phyloP scores from a whole-genome alignment of 2,797 vertebrate species.

The Pygocentrus nattereri region DNA sequence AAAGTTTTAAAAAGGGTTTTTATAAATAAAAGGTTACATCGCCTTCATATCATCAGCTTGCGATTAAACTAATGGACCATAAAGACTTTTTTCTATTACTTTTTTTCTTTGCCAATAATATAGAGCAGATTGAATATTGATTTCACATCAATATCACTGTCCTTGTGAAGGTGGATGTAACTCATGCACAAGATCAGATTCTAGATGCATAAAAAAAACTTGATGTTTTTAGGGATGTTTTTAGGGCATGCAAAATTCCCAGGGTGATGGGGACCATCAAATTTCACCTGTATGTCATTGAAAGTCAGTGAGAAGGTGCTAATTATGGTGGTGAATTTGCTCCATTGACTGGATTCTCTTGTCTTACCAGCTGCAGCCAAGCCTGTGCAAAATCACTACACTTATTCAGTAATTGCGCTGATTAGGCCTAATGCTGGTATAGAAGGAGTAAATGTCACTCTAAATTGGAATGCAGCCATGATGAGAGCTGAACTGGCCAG shows the following conservation, averaged over 20 bases:
- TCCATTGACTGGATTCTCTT: constrained; percentile 11
- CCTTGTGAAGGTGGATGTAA: too few species aligned
- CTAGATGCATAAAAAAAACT: too few species aligned
- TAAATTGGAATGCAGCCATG: constrained; percentile 34
- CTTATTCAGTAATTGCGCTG: constrained; percentile 15
- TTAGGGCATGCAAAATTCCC: background rate
- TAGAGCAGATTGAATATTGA: too few species aligned
- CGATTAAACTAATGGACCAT: too few species aligned
- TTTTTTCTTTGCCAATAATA: too few species aligned
- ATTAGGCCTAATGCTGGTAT: constrained; percentile 15
- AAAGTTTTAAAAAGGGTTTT: too few species aligned
- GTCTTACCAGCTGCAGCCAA: constrained; percentile 16
- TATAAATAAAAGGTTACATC: too few species aligned
- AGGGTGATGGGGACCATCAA: background rate
- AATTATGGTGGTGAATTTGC: constrained; percentile 4
- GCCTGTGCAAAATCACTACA: constrained; percentile 17
- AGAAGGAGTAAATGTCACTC: constrained; percentile 19
- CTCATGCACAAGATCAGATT: too few species aligned
- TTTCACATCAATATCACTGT: too few species aligned
- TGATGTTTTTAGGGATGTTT: background rate
- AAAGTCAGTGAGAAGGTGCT: background rate
- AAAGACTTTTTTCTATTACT: too few species aligned
- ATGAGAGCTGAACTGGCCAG: constrained; percentile 33
- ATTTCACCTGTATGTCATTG: background rate
- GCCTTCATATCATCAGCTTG: too few species aligned